Conservation (phyloP, 2,113 vertebrate genomes). For the Dinomys branickii region DNA sequence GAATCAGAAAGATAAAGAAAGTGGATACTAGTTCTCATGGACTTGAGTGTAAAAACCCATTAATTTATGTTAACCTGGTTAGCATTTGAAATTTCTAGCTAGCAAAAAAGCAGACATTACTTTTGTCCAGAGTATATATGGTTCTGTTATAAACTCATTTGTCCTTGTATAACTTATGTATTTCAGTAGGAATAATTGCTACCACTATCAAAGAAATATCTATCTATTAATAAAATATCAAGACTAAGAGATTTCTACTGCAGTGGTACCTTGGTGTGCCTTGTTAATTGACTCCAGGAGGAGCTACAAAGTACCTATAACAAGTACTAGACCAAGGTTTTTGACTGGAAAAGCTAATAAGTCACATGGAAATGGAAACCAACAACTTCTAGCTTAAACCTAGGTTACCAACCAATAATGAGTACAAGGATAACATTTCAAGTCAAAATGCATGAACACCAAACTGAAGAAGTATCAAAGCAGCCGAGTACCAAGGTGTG, state of each 20-base stretch:
- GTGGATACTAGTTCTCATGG: neutral
- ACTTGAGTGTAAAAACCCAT: neutral
- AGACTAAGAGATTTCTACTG: neutral
- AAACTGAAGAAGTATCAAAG: neutral
- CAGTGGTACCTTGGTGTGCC: too few species aligned
- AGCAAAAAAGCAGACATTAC: neutral
- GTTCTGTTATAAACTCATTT: neutral
- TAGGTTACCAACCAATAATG: neutral
- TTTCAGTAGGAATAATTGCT: neutral
- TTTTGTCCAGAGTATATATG: neutral
- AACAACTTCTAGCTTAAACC: neutral
- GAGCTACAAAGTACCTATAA: neutral
- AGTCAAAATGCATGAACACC: neutral
- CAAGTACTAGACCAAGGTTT: neutral
- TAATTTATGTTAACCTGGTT: neutral
- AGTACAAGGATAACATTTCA: too few species aligned
- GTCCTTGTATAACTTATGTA: neutral
- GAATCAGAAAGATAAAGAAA: neutral
- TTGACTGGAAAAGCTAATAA: neutral
- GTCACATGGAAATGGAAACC: neutral
- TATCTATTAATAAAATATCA: neutral
- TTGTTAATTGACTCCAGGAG: neutral
- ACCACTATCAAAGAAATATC: neutral
- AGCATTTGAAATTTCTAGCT: neutral
- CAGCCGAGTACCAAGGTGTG: too few species aligned